These are phyloP conservation scores for Anoplophora glabripennis DNA, from an alignment of 1,140 invertebrate genomes.

Conservation along the genomic window DNA sequence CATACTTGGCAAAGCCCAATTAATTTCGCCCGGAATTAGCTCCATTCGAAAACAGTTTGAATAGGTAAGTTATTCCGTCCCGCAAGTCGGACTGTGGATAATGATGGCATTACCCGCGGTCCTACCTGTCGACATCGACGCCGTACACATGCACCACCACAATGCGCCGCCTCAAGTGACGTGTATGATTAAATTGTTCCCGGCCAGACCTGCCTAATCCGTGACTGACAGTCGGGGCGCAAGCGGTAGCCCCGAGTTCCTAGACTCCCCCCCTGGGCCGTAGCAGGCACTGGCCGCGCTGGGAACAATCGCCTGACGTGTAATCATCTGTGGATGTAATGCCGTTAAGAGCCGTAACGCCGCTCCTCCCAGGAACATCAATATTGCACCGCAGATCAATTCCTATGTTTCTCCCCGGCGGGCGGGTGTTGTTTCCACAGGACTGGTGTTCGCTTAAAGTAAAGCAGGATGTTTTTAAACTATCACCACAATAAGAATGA, in stretches of 20 bases:
- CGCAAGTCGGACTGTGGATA: too few species aligned
- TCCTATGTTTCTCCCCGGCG: too few species aligned
- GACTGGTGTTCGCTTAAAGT: too few species aligned
- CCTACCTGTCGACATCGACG: constrained; percentile 16
- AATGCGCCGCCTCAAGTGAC: constrained; percentile 17
- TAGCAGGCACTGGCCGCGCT: not conserved
- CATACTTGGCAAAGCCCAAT: constrained; percentile 15
- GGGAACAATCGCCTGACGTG: too few species aligned
- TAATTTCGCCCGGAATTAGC: constrained; percentile 18
- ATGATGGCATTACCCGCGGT: too few species aligned
- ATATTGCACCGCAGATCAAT: too few species aligned
- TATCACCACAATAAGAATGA: too few species aligned
- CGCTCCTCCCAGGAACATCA: too few species aligned
- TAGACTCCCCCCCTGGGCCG: not conserved
- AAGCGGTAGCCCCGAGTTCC: not conserved
- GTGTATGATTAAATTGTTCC: constrained; percentile 28
- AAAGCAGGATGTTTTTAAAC: too few species aligned
- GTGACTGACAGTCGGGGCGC: constrained; percentile 17
- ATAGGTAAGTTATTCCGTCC: constrained; percentile 6
- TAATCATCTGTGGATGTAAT: too few species aligned
- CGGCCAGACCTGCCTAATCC: constrained; percentile 23
- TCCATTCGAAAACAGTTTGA: not conserved
- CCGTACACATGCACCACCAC: constrained; percentile 2
- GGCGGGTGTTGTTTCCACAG: too few species aligned
- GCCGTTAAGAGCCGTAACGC: too few species aligned